phyloP scores from a whole-genome alignment of 2,888 invertebrate genomes.

The Ceramica pisi region DNA sequence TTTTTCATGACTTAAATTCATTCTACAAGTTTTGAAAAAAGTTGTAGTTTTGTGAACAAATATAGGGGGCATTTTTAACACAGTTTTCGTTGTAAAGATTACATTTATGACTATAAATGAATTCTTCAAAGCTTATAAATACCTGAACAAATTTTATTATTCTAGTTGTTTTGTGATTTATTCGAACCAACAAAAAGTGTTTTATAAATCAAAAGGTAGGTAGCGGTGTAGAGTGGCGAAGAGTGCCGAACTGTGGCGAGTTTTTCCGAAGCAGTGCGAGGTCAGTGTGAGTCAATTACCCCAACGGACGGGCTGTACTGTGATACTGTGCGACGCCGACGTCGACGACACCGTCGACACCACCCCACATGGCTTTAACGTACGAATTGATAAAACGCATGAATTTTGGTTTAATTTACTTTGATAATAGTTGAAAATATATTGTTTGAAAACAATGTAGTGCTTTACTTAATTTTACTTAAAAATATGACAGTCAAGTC shows the following conservation, averaged over 20 bases:
- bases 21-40: too few species aligned
- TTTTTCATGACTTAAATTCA: too few species aligned
- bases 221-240: constrained; percentile 68
- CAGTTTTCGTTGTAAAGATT: neutral
- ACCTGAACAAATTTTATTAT: too few species aligned
- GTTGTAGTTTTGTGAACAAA: neutral
- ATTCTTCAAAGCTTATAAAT: neutral
- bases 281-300: constrained; percentile 93
- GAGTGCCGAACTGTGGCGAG: constrained; percentile 80
- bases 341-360: constrained; percentile 62
- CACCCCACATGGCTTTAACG: constrained; percentile 14
- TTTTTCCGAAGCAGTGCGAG: constrained; percentile 88
- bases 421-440: neutral
- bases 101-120: neutral
- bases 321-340: constrained; percentile 68
- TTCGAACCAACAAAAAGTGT: constrained; percentile 23
- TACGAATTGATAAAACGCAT: constrained; percentile 10
- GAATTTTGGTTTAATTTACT: neutral
- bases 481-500: too few species aligned
- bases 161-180: constrained; percentile 13
- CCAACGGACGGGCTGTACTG: constrained; percentile 81
- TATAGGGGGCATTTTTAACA: neutral
- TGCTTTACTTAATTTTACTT: too few species aligned
- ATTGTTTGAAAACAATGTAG: neutral
- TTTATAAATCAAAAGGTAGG: constrained; percentile 58